A percentile compares a stretch with the other conserved stretches of the same genome.
These are phyloP conservation scores for Limnothrissa miodon DNA, from an alignment of 2,113 vertebrate genomes.

Conservation along the genomic window DNA sequence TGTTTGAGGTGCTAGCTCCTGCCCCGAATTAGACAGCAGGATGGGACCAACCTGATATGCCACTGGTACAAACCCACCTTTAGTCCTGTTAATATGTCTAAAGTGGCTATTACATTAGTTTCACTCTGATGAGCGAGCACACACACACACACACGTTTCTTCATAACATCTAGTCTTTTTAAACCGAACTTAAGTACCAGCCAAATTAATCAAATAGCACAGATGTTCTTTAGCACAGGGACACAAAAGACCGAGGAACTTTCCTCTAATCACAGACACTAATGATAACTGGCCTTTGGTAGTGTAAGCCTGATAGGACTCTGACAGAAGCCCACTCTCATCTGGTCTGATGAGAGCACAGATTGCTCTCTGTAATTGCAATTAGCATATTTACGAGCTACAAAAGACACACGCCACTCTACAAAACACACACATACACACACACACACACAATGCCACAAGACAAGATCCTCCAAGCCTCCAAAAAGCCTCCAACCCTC, in stretches of 20 bases:
- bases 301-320: neutral
- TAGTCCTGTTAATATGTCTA: neutral
- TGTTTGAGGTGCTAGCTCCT: conserved; percentile 61
- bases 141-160: too few species aligned
- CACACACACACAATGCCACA: neutral
- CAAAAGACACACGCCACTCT: neutral
- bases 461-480: neutral
- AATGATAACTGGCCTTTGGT: conserved; percentile 1
- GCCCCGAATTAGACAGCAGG: conserved; percentile 38
- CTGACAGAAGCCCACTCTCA: neutral
- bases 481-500: neutral
- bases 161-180: neutral
- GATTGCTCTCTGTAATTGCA: conserved; percentile 29
- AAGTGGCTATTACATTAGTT: too few species aligned
- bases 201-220: neutral
- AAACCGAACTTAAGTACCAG: neutral
- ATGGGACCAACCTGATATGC: neutral
- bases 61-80: neutral
- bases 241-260: neutral
- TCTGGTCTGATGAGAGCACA: conserved; percentile 27
- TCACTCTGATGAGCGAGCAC: too few species aligned
- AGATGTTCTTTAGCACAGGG: neutral
- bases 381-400: conserved; percentile 38
- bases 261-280: neutral
- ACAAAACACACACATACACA: neutral